Base-by-base conservation (phyloP, 2,888 invertebrate genomes). In the Acanthosepion pharaonis region DNA sequence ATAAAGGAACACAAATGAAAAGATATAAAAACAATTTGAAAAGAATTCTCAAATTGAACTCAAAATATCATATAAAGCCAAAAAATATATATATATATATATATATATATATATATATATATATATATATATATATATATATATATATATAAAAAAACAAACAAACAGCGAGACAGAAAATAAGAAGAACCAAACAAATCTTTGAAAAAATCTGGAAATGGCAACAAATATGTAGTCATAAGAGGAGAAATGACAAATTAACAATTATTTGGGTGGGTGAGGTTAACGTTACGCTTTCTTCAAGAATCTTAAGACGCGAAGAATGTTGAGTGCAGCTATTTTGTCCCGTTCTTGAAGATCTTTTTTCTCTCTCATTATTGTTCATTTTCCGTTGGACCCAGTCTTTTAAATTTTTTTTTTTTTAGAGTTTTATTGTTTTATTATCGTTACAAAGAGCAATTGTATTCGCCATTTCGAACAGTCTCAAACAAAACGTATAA, bases 301-400 rank as follows among this genome's bases (percentile, higher is more conserved):
- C 78, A 33, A n/a, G 78, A 78, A 78, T 78, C 78, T 78, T 78
- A n/a, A n/a, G n/a, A 78, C 8, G n/a, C 78, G 5, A 78, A 78
- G 78, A 78, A 78, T 78, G 78, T 78, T 78, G 78, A 78, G 78
- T 78, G 78, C 78, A 78, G 78, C 78, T 78, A 78, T 78, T 78
- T 78, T 78, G 78, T 78, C 78, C 78, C 15, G n/a, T 78, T 78
- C n/a, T 78, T 33, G 11, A n/a, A 9, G 78, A 33, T 78, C 20
- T 78, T n/a, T 9, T n/a, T 15, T 78, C 64, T 25, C 11, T 78
- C 78, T 33, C 78, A 78, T 78, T 78, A 78, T 78, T 78, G 78
- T 78, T 78, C 78, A 78, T 33, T 78, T 78, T 78, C 15, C n/a
- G n/a, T 11, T 78, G n/a, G 78, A 33, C 78, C 33, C 78, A 78